Percentiles rank a stretch among this genome's conserved stretches.
These are phyloP conservation scores for Phragmatobia fuliginosa DNA, from an alignment of 2,888 invertebrate genomes.

Conservation along the genomic window DNA sequence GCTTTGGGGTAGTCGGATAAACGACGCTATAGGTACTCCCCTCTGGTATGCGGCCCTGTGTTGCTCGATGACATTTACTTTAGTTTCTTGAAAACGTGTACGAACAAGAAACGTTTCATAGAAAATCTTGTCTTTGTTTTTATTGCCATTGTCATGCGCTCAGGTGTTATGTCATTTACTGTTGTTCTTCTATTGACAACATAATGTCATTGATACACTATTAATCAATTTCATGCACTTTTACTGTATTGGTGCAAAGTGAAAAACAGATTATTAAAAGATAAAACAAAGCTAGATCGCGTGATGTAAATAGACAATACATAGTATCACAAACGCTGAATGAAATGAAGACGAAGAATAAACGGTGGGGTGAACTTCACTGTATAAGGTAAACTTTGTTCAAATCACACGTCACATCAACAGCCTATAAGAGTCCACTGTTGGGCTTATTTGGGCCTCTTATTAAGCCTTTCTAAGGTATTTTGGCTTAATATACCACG, in stretches of 20 bases:
- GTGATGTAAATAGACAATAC: conserved; percentile 44
- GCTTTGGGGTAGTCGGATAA: too few species aligned
- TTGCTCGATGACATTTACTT: too few species aligned
- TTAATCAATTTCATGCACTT: conserved; percentile 34
- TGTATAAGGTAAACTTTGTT: neutral
- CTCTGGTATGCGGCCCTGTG: too few species aligned
- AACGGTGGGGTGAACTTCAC: conserved; percentile 11
- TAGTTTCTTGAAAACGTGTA: too few species aligned
- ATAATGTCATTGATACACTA: conserved; percentile 17
- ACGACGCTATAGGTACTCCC: too few species aligned
- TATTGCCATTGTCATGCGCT: neutral
- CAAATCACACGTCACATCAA: too few species aligned
- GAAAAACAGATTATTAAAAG: conserved; percentile 29
- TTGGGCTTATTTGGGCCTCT: too few species aligned
- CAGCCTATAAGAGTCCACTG: too few species aligned
- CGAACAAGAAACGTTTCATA: neutral
- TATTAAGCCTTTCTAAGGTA: too few species aligned
- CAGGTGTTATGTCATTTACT: neutral
- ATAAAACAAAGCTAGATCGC: conserved; percentile 40
- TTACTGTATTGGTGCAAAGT: conserved; percentile 27
- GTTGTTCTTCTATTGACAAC: conserved; percentile 8
- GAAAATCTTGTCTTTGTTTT: conserved; percentile 3
- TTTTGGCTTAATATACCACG: too few species aligned
- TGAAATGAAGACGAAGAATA: conserved; percentile 4
- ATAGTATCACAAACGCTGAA: conserved; percentile 30